Evolutionary conservation across 2,113 vertebrate species (phyloP), one percentile per base, ranked within the genome.

Genomic region (Takifugu flavidus): DNA sequence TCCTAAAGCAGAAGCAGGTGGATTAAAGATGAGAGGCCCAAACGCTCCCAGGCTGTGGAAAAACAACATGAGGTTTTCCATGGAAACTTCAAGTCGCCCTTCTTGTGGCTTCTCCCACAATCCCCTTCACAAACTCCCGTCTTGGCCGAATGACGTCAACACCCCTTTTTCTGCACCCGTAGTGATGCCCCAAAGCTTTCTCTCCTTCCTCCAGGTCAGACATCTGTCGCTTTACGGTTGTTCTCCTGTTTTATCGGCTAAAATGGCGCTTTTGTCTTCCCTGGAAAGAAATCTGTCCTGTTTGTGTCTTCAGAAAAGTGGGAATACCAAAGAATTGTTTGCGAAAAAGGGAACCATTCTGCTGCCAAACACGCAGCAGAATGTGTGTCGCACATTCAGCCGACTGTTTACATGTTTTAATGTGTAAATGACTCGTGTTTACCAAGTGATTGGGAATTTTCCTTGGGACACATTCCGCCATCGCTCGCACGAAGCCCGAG

Each of bases 121-220:
- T 77, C 61, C 65, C 68, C 60, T 72, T 62, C 42, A 56, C 72
- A 78, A 80, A 77, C 76, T 84, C 72, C 52, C 53, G 76, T 83
- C 53, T 70, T 73, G 70, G 74, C 56, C 50, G 67, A 74, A 62
- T 63, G 68, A 65, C 59, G 67, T 77, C 77, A 69, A 69, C 59
- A 52, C 58, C 70, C 67, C 60, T 62, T 50, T 15, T 4, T 20
- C 15, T 45, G 5, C 20, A 27, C 60, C 34, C 6, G 71, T 62
- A 72, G 77, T 79, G 50, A 79, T 62, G 63, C 70, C 77, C 71
- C 70, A 47, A 62, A 49, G 65, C 78, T 86, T 49, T 77, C 85
- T 86, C 67, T 8, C 29, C 60, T 78, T 78, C 53, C 64, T 53
- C 60, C 52, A 65, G 25, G 58, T 62, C 20, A 20, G 20, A 20